These are phyloP conservation scores for Argyresthia goedartella DNA, from an alignment of 2,888 invertebrate species.

Conservation along the genomic window DNA sequence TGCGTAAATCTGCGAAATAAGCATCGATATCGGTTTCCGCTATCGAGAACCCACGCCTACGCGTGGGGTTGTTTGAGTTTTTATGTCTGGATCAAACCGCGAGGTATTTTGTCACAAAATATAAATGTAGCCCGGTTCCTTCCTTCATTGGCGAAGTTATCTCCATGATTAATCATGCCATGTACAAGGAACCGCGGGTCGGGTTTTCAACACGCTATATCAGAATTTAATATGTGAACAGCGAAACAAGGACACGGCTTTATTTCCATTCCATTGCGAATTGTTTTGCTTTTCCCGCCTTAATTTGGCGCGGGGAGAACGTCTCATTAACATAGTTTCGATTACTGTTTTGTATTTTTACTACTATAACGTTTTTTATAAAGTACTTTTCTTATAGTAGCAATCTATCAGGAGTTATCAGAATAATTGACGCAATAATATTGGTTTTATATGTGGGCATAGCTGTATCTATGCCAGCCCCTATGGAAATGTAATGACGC, in stretches of 20 bases:
- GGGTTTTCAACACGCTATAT: constrained; percentile 36
- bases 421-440: too few relatives aligned
- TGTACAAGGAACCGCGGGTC: constrained; percentile 24
- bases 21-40: not conserved
- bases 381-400: too few relatives aligned
- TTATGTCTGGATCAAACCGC: constrained; percentile 68
- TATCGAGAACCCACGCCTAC: not conserved
- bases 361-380: too few relatives aligned
- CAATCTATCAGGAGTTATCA: too few relatives aligned
- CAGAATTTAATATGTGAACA: constrained; percentile 15
- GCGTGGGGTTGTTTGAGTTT: constrained; percentile 52
- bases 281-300: not conserved
- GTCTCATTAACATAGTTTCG: not conserved
- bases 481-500: too few relatives aligned
- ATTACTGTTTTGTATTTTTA: not conserved
- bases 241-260: not conserved
- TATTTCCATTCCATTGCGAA: not conserved
- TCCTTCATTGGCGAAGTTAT: constrained; percentile 66
- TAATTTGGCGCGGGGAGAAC: not conserved
- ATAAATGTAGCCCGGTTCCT: constrained; percentile 67
- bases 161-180: constrained; percentile 61
- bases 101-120: constrained; percentile 70
- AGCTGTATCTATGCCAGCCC: too few relatives aligned
- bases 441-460: too few relatives aligned
- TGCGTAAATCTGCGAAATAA: not conserved